Conservation (phyloP, 1,140 invertebrate species). For the Drosophila suzukii region DNA sequence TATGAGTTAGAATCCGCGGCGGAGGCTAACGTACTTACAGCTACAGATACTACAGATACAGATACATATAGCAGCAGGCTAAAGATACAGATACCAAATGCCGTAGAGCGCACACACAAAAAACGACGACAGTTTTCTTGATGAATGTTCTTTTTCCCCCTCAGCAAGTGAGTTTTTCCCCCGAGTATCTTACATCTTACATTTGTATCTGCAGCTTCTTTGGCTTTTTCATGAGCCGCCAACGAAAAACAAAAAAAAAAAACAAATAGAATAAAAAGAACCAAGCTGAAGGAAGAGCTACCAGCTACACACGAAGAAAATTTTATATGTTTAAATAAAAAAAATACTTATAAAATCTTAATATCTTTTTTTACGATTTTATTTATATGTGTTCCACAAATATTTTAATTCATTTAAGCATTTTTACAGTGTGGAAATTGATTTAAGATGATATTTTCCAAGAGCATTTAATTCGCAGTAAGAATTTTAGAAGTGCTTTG, state of each 20-base stretch:
- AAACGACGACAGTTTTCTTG: conserved; percentile 81
- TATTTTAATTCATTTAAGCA: too few relatives aligned
- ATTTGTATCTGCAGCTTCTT: conserved; percentile 56
- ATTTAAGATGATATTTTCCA: too few relatives aligned
- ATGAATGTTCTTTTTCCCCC: conserved; percentile 71
- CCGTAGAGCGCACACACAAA: conserved; percentile 23
- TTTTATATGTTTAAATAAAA: neutral
- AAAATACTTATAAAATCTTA: too few relatives aligned
- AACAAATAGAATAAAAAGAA: conserved; percentile 16
- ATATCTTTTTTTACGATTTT: too few relatives aligned
- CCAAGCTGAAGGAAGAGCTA: conserved; percentile 21
- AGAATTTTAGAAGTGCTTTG: too few relatives aligned
- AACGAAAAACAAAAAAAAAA: conserved; percentile 48
- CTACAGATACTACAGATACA: conserved; percentile 6
- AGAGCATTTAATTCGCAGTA: too few relatives aligned
- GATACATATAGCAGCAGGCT: neutral
- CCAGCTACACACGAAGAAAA: neutral
- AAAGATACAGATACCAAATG: conserved; percentile 47
- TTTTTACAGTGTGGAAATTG: too few relatives aligned
- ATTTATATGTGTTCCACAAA: too few relatives aligned
- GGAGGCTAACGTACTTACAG: conserved; percentile 67
- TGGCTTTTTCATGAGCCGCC: conserved; percentile 50
- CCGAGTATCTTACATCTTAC: conserved; percentile 52
- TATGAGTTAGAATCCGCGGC: conserved; percentile 68
- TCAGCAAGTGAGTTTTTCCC: conserved; percentile 66